Conservation (phyloP, 2,797 vertebrate genomes). For the Balearica regulorum region DNA sequence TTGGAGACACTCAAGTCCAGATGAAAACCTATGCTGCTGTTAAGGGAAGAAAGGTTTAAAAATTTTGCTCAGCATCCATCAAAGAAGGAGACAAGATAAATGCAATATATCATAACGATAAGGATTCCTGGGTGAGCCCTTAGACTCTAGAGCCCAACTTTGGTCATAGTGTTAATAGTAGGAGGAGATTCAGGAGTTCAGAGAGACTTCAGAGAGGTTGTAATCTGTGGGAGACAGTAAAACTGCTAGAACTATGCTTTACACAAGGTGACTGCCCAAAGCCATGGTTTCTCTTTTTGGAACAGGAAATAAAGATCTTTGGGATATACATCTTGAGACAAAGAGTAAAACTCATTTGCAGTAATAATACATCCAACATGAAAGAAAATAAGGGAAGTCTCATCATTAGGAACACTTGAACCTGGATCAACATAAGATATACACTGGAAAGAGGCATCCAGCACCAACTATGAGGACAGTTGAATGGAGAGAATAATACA, state of each 20-base stretch:
- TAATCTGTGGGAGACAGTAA: background rate
- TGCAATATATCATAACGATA: background rate
- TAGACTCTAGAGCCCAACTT: background rate
- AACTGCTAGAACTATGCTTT: background rate
- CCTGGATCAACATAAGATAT: background rate
- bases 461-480: background rate
- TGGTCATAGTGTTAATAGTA: background rate
- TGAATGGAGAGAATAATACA: background rate
- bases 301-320: background rate
- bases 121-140: background rate
- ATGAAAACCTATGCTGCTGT: background rate
- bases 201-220: background rate
- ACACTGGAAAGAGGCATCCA: background rate
- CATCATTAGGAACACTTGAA: background rate
- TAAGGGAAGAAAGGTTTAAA: background rate
- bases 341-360: background rate
- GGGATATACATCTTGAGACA: background rate
- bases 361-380: background rate
- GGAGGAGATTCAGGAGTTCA: background rate
- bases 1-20: background rate
- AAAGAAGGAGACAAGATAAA: background rate
- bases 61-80: background rate
- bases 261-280: background rate
- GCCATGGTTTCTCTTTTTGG: background rate
- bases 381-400: background rate